phyloP scores from a whole-genome alignment of 2,113 vertebrate genomes.

The Glaucidium brasilianum region DNA sequence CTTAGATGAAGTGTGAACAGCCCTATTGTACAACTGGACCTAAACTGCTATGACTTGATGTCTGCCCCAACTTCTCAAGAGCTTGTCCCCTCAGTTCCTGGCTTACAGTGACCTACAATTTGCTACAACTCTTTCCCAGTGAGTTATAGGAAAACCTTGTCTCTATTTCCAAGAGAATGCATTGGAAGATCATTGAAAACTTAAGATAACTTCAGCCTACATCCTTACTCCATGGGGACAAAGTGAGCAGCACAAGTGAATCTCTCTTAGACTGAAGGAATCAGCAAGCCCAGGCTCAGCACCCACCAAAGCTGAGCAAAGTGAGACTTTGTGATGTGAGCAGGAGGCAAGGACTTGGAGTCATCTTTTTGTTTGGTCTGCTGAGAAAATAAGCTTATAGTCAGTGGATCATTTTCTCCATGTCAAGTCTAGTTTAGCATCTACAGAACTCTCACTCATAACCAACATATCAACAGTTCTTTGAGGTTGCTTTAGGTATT shows the following conservation, averaged over 20 bases:
- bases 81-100: neutral
- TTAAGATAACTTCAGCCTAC: neutral
- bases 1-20: neutral
- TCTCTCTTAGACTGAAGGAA: neutral
- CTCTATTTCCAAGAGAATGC: neutral
- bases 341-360: neutral
- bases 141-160: neutral
- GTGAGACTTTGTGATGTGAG: neutral
- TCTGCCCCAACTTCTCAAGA: neutral
- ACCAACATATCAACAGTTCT: accelerated
- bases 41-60: neutral
- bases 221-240: neutral
- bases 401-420: neutral
- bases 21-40: neutral
- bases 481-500: neutral
- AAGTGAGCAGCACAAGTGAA: neutral
- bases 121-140: neutral
- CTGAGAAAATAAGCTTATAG: neutral
- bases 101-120: neutral
- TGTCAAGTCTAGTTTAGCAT: neutral
- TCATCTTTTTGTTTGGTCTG: neutral
- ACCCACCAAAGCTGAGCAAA: neutral
- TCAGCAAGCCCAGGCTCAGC: neutral
- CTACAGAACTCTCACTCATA: neutral
- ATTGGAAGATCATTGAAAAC: neutral